phyloP scores from a whole-genome alignment of 2,888 invertebrate genomes.

The Agriopis aurantiaria region DNA sequence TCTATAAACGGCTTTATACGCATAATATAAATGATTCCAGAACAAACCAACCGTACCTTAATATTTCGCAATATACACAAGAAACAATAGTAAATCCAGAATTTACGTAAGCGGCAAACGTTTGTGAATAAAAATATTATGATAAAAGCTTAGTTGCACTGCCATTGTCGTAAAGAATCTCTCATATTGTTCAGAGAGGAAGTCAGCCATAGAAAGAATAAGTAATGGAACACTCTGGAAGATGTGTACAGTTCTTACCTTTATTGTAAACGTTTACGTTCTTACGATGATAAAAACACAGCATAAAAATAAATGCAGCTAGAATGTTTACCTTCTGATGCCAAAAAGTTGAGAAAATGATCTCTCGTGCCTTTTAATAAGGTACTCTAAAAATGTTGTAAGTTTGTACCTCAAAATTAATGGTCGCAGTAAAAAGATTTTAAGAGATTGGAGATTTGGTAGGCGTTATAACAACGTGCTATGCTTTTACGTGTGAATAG shows the following conservation, averaged over 20 bases:
- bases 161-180: slow-evolving; percentile 21
- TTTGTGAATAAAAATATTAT: slow-evolving; percentile 18
- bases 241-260: slow-evolving; percentile 16
- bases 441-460: slow-evolving; percentile 3
- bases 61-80: neutral
- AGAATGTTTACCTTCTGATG: slow-evolving; percentile 12
- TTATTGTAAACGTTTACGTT: slow-evolving; percentile 27
- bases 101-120: slow-evolving; percentile 18
- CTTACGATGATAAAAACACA: slow-evolving; percentile 15
- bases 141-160: slow-evolving; percentile 22
- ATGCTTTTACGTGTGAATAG: slow-evolving; percentile 1
- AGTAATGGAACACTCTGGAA: slow-evolving; percentile 24
- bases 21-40: too few species aligned
- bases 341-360: slow-evolving; percentile 6
- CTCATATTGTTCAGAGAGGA: slow-evolving; percentile 20
- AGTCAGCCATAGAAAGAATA: slow-evolving; percentile 26
- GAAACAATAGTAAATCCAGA: slow-evolving; percentile 2
- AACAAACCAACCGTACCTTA: neutral
- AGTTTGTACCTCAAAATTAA: neutral
- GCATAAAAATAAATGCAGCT: slow-evolving; percentile 16
- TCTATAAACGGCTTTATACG: too few species aligned
- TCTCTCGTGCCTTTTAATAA: slow-evolving; percentile 4
- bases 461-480: neutral
- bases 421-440: slow-evolving; percentile 4
- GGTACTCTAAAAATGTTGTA: slow-evolving; percentile 3